Conservation (phyloP, 2,113 vertebrate genomes). For the Apistogramma diplotaenia region DNA sequence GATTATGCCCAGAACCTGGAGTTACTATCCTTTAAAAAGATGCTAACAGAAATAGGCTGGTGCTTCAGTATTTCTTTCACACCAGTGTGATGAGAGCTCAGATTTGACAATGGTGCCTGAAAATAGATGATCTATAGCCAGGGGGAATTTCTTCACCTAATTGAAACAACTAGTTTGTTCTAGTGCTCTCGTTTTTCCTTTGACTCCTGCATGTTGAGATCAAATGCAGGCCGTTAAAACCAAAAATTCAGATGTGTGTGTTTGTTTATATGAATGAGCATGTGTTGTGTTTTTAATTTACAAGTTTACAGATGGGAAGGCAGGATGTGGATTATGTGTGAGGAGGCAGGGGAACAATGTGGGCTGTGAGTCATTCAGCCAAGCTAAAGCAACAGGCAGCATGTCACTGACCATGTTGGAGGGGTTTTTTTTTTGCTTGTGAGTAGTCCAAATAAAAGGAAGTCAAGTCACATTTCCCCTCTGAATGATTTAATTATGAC, state of each 20-base stretch:
- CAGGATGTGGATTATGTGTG: conserved; percentile 31
- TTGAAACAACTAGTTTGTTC: conserved; percentile 9
- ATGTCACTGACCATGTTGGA: not conserved
- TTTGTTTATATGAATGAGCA: conserved; percentile 28
- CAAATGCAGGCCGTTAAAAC: not conserved
- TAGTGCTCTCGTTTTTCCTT: not conserved
- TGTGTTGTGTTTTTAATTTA: conserved; percentile 34
- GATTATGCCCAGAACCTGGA: not conserved
- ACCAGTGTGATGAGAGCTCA: not conserved
- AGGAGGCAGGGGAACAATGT: conserved; percentile 35
- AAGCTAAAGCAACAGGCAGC: conserved; percentile 6
- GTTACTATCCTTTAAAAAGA: not conserved
- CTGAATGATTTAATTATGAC: not conserved
- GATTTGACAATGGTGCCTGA: not conserved
- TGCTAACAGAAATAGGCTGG: not conserved
- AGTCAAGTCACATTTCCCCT: not conserved
- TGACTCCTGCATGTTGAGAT: not conserved
- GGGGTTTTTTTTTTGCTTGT: not conserved
- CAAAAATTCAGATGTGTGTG: not conserved
- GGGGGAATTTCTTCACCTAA: conserved; percentile 41
- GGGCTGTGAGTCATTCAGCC: conserved; percentile 25
- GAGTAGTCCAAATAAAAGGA: not conserved
- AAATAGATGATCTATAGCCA: conserved; percentile 37
- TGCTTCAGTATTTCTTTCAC: not conserved
- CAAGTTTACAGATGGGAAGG: conserved; percentile 37